Conservation (phyloP, 92 coral and sea anemone species). For the Bergia sp. region DNA sequence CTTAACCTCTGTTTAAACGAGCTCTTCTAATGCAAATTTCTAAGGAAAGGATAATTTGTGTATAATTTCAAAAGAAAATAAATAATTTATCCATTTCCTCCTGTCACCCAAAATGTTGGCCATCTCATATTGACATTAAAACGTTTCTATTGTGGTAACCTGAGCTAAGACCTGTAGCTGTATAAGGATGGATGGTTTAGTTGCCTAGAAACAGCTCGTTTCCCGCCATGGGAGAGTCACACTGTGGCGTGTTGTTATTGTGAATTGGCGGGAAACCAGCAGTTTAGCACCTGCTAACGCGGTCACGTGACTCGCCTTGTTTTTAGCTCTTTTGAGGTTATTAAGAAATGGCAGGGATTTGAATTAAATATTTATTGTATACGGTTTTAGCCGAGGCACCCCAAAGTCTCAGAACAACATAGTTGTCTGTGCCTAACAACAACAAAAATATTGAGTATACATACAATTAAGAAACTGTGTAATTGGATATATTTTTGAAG, state of each 20-base stretch:
- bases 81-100: constrained; percentile 18
- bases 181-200: neutral
- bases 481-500: neutral
- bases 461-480: neutral
- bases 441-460: neutral
- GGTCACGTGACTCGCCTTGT: neutral
- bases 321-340: neutral
- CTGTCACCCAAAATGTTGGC: constrained; percentile 6
- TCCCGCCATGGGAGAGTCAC: neutral
- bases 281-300: neutral
- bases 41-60: constrained; percentile 7
- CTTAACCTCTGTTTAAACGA: neutral
- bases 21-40: constrained; percentile 18
- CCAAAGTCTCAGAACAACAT: neutral
- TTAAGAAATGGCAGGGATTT: no score
- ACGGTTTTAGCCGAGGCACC: neutral
- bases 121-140: neutral
- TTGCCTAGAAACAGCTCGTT: neutral
- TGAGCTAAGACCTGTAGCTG: neutral
- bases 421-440: neutral
- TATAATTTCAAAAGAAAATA: neutral
- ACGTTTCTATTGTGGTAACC: neutral
- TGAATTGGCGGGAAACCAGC: neutral
- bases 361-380: no score
- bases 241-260: neutral